Percentiles rank a stretch among this genome's conserved stretches.
phyloP scores from a whole-genome alignment of 2,797 vertebrate genomes.

The Loriculus beryllinus region DNA sequence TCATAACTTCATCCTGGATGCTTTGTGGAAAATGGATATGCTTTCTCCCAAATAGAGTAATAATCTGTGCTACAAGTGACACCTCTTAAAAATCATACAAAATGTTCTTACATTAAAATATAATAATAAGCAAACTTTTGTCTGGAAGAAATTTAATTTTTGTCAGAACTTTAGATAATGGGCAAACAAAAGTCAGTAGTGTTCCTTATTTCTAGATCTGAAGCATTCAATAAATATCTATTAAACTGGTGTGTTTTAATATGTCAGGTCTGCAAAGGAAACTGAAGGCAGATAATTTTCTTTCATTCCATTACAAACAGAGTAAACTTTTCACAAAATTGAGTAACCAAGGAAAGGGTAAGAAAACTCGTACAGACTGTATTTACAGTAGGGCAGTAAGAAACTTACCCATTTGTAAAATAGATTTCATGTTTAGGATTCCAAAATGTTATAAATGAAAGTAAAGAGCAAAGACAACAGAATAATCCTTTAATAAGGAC shows the following conservation, averaged over 20 bases:
- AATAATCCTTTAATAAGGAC: neutral
- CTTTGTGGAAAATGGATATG: neutral
- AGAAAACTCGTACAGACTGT: neutral
- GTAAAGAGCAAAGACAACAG: neutral
- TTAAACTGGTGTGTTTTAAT: neutral
- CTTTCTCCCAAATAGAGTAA: neutral
- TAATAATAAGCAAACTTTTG: neutral
- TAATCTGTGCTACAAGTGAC: neutral
- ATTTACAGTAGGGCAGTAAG: neutral
- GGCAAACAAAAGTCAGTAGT: neutral
- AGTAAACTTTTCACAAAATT: neutral
- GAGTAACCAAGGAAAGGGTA: neutral
- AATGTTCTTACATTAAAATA: neutral
- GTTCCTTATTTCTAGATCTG: neutral
- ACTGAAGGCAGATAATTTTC: neutral
- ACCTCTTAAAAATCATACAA: neutral
- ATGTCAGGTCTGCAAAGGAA: neutral
- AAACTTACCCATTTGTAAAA: neutral
- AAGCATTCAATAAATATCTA: neutral
- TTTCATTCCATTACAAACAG: neutral
- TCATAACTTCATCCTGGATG: neutral
- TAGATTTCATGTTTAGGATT: constrained; percentile 29
- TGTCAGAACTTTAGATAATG: neutral
- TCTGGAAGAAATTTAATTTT: neutral
- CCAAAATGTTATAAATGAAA: neutral